Conservation (phyloP, 2,113 vertebrate genomes). For the Heterotilapia buettikoferi region DNA sequence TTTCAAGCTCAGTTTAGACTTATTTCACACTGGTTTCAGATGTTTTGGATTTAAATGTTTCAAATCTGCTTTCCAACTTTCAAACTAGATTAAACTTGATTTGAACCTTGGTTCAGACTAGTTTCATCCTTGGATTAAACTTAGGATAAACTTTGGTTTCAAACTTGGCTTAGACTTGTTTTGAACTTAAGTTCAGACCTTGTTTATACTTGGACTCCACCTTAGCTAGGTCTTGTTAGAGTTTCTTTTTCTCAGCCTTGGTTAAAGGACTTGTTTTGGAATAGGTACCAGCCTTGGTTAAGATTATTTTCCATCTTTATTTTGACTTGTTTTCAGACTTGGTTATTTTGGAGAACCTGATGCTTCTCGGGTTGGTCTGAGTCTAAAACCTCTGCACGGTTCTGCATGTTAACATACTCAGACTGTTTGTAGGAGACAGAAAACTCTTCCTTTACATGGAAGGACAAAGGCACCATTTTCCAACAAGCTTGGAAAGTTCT, state of each 20-base stretch:
- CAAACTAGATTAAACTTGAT: not conserved
- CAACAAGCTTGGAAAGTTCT: fast-evolving
- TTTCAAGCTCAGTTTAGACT: not conserved
- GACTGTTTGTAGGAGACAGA: not conserved
- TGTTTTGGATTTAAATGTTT: not conserved
- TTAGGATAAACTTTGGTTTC: not conserved
- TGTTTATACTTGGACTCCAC: not conserved
- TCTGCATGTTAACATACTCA: not conserved
- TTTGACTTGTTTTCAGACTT: fast-evolving
- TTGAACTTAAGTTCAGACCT: not conserved
- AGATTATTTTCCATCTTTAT: not conserved
- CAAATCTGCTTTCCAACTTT: not conserved
- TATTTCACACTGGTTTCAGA: fast-evolving
- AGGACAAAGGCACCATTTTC: fast-evolving
- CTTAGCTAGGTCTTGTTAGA: not conserved
- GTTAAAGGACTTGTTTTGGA: not conserved
- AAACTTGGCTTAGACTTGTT: fast-evolving
- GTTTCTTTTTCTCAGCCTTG: not conserved
- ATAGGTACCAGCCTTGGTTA: not conserved
- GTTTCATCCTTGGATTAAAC: fast-evolving
- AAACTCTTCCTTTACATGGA: not conserved
- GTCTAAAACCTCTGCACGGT: not conserved
- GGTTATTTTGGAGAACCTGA: fast-evolving
- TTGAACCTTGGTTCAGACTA: not conserved
- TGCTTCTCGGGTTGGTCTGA: fast-evolving